Evolutionary conservation across 2,113 vertebrate genomes (phyloP).

Genomic region (Sphaerodactylus townsendi): DNA sequence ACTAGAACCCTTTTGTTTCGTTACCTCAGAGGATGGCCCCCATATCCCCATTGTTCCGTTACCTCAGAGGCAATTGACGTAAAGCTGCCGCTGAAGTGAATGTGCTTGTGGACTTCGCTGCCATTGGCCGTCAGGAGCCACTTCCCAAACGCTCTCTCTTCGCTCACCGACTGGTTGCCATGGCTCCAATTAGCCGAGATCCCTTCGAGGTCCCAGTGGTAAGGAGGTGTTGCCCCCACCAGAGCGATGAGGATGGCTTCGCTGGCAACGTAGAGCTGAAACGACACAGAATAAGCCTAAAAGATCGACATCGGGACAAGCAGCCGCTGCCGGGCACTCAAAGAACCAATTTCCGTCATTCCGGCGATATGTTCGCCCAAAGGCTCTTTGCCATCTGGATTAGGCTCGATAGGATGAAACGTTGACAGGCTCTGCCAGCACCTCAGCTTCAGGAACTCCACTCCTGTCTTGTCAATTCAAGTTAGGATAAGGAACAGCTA

Average conservation of each 20-base stretch:
- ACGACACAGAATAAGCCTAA: slow-evolving; percentile 32
- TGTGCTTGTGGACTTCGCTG: slow-evolving; percentile 67
- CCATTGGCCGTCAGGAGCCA: slow-evolving; percentile 76
- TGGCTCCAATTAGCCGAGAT: slow-evolving; percentile 68
- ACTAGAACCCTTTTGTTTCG: too few species aligned
- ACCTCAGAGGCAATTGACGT: slow-evolving; percentile 84
- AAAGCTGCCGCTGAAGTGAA: slow-evolving; percentile 75
- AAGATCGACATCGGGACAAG: background rate
- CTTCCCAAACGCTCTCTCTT: slow-evolving; percentile 64
- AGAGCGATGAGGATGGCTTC: slow-evolving; percentile 78
- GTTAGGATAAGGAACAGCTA: background rate
- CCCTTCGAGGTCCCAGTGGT: slow-evolving; percentile 76
- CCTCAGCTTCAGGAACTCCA: background rate
- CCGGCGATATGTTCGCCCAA: fast-evolving
- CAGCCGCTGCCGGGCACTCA: background rate
- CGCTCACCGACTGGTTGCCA: slow-evolving; percentile 51
- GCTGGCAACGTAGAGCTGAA: slow-evolving; percentile 78
- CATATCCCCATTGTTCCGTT: too few species aligned
- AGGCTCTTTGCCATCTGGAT: background rate
- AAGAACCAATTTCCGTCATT: background rate
- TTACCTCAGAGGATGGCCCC: too few species aligned
- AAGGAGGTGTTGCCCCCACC: slow-evolving; percentile 76
- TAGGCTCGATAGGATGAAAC: background rate
- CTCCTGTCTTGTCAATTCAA: background rate
- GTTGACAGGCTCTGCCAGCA: background rate